phyloP scores from a whole-genome alignment of 2,113 vertebrate genomes.

The Lichenostomus cassidix region DNA sequence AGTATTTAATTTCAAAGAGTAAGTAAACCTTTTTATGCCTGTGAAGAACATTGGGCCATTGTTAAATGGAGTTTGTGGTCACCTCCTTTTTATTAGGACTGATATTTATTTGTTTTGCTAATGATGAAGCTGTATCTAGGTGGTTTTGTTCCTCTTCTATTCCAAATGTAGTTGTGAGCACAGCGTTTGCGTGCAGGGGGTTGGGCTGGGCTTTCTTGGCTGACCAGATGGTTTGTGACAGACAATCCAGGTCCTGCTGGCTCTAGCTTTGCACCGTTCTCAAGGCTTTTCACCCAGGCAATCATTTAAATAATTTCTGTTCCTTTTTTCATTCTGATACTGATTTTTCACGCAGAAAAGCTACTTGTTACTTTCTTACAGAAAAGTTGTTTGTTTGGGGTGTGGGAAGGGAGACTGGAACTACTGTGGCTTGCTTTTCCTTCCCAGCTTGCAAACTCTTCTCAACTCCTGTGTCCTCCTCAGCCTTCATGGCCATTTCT shows the following conservation, averaged over 20 bases:
- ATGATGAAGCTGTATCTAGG: background rate
- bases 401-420: background rate
- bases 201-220: background rate
- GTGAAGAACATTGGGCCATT: background rate
- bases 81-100: background rate
- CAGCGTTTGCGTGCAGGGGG: background rate
- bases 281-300: background rate
- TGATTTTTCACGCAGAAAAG: background rate
- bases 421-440: background rate
- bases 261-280: background rate
- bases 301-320: background rate
- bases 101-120: background rate
- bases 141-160: background rate
- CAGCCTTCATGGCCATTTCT: background rate
- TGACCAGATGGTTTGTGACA: fast-evolving
- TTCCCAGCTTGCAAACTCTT: background rate
- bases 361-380: background rate
- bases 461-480: background rate
- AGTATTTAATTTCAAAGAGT: background rate
- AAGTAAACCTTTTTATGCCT: background rate
- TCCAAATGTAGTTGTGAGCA: background rate
- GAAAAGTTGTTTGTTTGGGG: background rate
- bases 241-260: background rate
- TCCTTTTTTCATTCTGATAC: background rate
- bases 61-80: background rate